phyloP scores from a whole-genome alignment of 2,113 vertebrate genomes.

The Colius striatus region DNA sequence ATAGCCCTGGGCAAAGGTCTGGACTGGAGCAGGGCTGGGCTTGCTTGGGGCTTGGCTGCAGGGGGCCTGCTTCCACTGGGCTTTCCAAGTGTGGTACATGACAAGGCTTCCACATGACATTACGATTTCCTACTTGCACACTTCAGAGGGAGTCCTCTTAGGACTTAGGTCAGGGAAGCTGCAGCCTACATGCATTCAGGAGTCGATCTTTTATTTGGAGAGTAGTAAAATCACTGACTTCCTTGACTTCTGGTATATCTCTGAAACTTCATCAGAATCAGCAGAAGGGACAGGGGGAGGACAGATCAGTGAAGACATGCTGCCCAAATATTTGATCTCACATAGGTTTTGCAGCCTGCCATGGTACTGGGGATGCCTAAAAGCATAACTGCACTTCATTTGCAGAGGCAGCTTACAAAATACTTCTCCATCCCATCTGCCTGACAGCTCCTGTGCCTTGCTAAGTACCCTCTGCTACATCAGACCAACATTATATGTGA shows the following conservation, averaged over 20 bases:
- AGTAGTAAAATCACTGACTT: neutral
- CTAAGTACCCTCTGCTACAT: neutral
- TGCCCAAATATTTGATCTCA: neutral
- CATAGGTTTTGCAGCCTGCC: neutral
- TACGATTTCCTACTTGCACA: neutral
- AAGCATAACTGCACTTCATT: rapidly evolving
- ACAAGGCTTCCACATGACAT: neutral
- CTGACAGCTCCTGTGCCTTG: neutral
- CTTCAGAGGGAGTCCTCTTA: neutral
- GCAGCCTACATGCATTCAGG: neutral
- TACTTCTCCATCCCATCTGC: rapidly evolving
- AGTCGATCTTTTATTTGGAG: neutral
- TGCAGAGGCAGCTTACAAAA: neutral
- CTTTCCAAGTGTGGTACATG: neutral
- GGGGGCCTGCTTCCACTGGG: neutral
- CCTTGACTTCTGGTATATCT: neutral
- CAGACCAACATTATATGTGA: neutral
- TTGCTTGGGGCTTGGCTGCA: neutral
- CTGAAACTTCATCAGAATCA: neutral
- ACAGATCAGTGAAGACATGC: neutral
- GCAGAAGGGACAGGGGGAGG: neutral
- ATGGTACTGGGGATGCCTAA: neutral
- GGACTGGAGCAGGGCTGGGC: neutral
- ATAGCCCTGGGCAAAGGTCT: rapidly evolving
- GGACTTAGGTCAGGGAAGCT: neutral